These are phyloP conservation scores for Donacobius atricapilla DNA, from an alignment of 2,113 vertebrate species.

Conservation along the genomic window DNA sequence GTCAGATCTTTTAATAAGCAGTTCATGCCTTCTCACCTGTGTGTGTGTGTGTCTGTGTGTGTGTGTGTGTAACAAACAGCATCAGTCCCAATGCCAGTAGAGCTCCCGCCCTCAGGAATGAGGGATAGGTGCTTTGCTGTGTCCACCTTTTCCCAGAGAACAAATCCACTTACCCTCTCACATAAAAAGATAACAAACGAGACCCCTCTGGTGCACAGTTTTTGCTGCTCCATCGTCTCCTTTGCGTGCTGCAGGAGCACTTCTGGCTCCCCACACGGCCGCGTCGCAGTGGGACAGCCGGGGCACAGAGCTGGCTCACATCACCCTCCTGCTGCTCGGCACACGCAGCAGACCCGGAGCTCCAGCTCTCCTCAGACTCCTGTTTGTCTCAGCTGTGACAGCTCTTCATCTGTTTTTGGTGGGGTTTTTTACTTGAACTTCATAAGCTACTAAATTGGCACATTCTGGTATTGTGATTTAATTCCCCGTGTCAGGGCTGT, in stretches of 20 bases:
- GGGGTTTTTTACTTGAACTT: not conserved
- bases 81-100: not conserved
- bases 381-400: constrained; percentile 36
- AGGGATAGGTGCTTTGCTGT: accelerated
- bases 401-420: not conserved
- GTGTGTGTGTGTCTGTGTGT: too few species aligned
- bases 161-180: accelerated
- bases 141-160: not conserved
- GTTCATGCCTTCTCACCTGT: too few species aligned
- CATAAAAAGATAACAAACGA: accelerated
- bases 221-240: not conserved
- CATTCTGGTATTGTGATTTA: constrained; percentile 13
- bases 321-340: not conserved
- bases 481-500: constrained; percentile 28
- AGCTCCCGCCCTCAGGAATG: accelerated
- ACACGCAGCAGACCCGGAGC: not conserved
- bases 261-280: not conserved
- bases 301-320: too few species aligned
- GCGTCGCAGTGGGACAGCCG: not conserved
- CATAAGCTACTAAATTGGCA: constrained; percentile 26
- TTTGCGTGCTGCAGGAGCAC: not conserved
- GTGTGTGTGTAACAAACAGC: too few species aligned
- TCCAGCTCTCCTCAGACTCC: not conserved
- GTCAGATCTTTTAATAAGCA: too few species aligned
- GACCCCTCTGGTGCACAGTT: not conserved